These are phyloP conservation scores for Gonatopus flavifemur DNA, from an alignment of 1,140 invertebrate genomes.

Conservation along the genomic window DNA sequence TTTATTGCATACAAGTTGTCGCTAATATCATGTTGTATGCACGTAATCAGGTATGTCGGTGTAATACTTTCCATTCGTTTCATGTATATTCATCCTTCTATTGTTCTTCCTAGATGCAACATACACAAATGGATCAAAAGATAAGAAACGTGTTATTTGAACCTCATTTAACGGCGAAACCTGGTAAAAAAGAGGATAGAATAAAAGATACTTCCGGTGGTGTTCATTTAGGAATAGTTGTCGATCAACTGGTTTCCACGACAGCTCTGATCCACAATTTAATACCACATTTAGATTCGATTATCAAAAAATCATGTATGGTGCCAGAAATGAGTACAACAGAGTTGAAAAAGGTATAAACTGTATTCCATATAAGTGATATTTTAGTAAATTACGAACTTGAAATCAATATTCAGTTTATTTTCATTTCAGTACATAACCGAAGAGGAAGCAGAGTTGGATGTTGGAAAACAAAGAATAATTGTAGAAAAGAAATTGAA, in stretches of 20 bases:
- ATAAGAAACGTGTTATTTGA: slow-evolving; percentile 52
- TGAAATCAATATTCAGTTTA: slow-evolving; percentile 4
- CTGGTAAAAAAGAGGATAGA: slow-evolving; percentile 33
- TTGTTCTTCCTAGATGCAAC: slow-evolving; percentile 43
- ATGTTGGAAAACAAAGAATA: slow-evolving; percentile 48
- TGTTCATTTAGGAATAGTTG: slow-evolving; percentile 43
- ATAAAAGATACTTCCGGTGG: slow-evolving; percentile 38
- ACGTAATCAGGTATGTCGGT: slow-evolving; percentile 53
- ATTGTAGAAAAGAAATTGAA: slow-evolving; percentile 48
- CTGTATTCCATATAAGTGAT: background rate
- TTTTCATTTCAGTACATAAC: slow-evolving; percentile 36
- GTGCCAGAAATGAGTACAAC: slow-evolving; percentile 48
- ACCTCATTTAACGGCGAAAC: slow-evolving; percentile 40
- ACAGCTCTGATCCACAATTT: slow-evolving; percentile 46
- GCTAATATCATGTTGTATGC: slow-evolving; percentile 71
- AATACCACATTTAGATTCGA: slow-evolving; percentile 42
- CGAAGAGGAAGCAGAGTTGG: slow-evolving; percentile 49
- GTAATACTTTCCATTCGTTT: too few species aligned
- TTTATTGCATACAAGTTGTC: slow-evolving; percentile 61
- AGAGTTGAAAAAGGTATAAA: slow-evolving; percentile 48
- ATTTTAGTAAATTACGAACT: slow-evolving; percentile 2
- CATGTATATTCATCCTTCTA: too few species aligned
- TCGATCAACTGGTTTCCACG: slow-evolving; percentile 48
- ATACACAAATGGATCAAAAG: slow-evolving; percentile 53
- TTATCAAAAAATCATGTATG: slow-evolving; percentile 41